A percentile compares a stretch with the other conserved stretches of the same genome.
Evolutionary conservation across 2,113 vertebrate genomes (phyloP).

Genomic region (Marmota monax): DNA sequence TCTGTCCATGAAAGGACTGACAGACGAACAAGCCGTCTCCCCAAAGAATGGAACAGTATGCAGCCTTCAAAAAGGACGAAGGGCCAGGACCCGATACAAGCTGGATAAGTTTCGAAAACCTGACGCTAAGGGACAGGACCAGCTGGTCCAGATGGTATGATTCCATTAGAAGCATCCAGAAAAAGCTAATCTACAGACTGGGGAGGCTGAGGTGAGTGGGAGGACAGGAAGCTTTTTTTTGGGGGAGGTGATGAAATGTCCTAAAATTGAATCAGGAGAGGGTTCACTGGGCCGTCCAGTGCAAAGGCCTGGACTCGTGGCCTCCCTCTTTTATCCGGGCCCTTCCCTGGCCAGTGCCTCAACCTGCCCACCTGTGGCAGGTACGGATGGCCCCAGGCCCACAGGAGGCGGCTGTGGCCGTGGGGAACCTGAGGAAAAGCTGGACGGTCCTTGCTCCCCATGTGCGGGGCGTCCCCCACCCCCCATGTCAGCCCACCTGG

Average conservation of each 20-base stretch:
- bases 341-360: no score
- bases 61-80: background rate
- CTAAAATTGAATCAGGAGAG: background rate
- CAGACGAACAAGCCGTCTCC: accelerated
- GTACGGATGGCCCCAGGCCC: no score
- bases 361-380: no score
- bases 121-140: background rate
- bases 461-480: no score
- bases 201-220: background rate
- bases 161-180: background rate
- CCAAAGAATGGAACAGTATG: accelerated
- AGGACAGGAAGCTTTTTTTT: background rate
- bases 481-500: no score
- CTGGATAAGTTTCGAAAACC: background rate
- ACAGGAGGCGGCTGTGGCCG: no score
- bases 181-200: background rate
- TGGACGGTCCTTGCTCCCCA: no score
- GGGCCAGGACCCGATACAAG: accelerated
- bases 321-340: no score
- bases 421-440: no score
- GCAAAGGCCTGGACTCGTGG: no score
- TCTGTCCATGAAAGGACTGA: accelerated
- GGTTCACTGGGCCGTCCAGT: no score
- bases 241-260: background rate
- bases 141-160: accelerated